A percentile compares a stretch with the other conserved stretches of the same genome.
phyloP scores from a whole-genome alignment of 2,888 invertebrate genomes.

The Synanthedon formicaeformis region DNA sequence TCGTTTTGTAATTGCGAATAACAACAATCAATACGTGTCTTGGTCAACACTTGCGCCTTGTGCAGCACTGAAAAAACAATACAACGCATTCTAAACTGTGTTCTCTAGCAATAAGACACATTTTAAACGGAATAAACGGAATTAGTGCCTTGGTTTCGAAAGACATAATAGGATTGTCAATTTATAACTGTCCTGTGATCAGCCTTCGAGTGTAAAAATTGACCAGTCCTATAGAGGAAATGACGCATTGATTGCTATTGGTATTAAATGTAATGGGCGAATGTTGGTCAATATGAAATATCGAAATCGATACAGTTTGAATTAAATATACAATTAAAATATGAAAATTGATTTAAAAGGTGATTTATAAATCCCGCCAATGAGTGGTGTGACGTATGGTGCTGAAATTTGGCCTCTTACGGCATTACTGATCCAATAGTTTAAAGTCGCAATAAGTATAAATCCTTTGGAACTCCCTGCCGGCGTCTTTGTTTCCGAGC shows the following conservation, averaged over 20 bases:
- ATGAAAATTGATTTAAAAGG: no score
- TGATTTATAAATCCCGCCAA: no score
- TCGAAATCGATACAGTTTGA: no score
- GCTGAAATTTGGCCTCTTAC: no score
- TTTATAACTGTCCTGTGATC: slow-evolving; percentile 19
- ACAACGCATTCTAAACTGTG: not conserved
- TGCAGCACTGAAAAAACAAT: slow-evolving; percentile 5
- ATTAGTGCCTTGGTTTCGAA: not conserved
- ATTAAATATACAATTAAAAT: no score
- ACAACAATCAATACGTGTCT: slow-evolving; percentile 28
- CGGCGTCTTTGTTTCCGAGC: no score
- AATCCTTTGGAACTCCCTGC: no score
- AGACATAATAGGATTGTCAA: slow-evolving; percentile 3
- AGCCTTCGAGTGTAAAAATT: slow-evolving; percentile 16
- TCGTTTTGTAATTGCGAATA: slow-evolving; percentile 21
- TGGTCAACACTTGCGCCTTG: slow-evolving; percentile 9
- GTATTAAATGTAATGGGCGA: not conserved
- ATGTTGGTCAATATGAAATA: not conserved
- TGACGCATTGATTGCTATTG: slow-evolving; percentile 1
- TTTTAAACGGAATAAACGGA: slow-evolving; percentile 1
- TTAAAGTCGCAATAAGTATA: no score
- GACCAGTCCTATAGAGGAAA: slow-evolving; percentile 10
- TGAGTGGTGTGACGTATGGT: no score
- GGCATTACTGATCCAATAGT: no score
- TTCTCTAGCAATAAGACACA: slow-evolving; percentile 1